phyloP scores from a whole-genome alignment of 53 echinoderm and acorn worm genomes.

The Glandiceps talaboti region DNA sequence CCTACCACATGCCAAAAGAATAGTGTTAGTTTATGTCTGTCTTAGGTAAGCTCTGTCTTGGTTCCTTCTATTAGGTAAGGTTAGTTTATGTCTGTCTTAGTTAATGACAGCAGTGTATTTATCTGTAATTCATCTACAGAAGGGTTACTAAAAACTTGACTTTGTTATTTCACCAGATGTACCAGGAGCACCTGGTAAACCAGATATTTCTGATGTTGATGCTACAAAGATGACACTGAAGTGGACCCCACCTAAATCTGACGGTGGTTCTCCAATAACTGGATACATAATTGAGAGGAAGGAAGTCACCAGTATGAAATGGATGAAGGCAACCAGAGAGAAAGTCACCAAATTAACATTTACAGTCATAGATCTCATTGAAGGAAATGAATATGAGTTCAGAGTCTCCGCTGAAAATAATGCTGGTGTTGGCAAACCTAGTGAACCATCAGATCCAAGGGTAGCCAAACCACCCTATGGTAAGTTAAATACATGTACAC shows the following conservation, averaged over 20 bases:
- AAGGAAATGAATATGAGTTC: conserved; percentile 77
- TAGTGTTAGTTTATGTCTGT: no score
- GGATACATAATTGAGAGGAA: conserved; percentile 96
- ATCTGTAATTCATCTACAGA: no score
- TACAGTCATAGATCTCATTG: conserved; percentile 75
- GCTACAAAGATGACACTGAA: conserved; percentile 82
- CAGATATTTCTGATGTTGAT: conserved; percentile 73
- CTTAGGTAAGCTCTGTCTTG: no score
- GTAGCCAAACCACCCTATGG: conserved; percentile 97
- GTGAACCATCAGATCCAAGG: conserved; percentile 64
- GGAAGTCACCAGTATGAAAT: conserved; percentile 61
- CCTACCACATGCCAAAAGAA: no score
- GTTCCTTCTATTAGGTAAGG: no score
- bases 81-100: no score
- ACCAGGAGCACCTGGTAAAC: conserved; percentile 81
- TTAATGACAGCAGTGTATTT: no score
- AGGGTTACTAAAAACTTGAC: no score
- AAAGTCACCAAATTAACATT: conserved; percentile 72
- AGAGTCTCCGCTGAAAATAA: conserved; percentile 84
- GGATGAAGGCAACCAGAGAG: conserved; percentile 86
- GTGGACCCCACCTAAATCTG: conserved; percentile 66
- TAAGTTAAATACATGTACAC: no score
- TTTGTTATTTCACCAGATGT: conserved; percentile 54
- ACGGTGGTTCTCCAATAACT: conserved; percentile 83
- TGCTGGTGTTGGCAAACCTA: conserved; percentile 78